These are phyloP conservation scores for Dascyllus trimaculatus DNA, from an alignment of 2,113 vertebrate genomes.

Conservation along the genomic window DNA sequence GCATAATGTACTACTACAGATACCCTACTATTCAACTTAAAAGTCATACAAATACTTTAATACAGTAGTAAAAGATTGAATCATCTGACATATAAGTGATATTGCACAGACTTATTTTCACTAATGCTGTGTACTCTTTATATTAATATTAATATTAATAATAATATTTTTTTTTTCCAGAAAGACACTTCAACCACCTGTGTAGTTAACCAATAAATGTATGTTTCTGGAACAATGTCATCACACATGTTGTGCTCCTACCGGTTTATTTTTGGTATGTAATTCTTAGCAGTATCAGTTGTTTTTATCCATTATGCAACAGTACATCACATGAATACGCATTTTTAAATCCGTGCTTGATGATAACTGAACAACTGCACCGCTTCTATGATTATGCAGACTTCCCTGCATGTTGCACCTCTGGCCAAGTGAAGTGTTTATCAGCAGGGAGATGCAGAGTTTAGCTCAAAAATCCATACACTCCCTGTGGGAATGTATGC, in stretches of 20 bases:
- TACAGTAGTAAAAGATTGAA: no score
- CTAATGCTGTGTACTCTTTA: no score
- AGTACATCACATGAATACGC: not conserved
- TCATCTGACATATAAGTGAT: no score
- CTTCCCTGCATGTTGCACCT: conserved; percentile 55
- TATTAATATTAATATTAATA: no score
- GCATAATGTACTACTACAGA: no score
- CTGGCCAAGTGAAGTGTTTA: conserved; percentile 69
- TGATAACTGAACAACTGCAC: conserved; percentile 8
- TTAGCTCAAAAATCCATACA: conserved; percentile 57
- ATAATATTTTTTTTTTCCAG: no score
- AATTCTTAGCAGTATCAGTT: not conserved
- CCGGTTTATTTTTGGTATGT: not conserved
- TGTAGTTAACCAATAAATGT: no score
- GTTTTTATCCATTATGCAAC: conserved; percentile 1
- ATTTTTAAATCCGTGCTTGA: conserved; percentile 19
- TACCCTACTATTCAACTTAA: no score
- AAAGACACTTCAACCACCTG: no score
- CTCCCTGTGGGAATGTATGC: conserved; percentile 64
- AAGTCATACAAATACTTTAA: no score
- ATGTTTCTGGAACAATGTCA: not conserved
- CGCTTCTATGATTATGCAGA: conserved; percentile 58
- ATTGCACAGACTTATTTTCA: no score
- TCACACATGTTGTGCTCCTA: not conserved
- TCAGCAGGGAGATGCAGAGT: conserved; percentile 66